Evolutionary conservation across 2,797 vertebrate genomes (phyloP).

Genomic region (Poeciliopsis turneri): DNA sequence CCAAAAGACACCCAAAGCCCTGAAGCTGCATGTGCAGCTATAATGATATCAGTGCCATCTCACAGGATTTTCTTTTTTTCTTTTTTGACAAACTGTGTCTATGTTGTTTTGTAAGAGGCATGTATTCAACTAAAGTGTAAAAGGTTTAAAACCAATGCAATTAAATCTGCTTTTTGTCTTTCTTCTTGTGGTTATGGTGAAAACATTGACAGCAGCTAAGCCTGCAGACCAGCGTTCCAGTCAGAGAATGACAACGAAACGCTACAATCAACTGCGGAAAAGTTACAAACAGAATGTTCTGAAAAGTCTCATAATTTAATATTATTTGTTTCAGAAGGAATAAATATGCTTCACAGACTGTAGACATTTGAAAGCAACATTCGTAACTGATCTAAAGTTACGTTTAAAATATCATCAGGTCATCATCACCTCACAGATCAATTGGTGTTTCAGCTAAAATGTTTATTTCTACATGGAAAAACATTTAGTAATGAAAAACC

Average conservation of each 20-base stretch:
- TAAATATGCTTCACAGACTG: background rate
- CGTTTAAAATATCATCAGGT: background rate
- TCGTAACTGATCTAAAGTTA: background rate
- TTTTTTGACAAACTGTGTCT: slow-evolving; percentile 36
- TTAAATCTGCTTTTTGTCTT: slow-evolving; percentile 63
- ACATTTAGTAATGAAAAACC: background rate
- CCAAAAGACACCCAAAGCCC: slow-evolving; percentile 11
- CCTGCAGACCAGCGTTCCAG: background rate
- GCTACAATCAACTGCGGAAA: background rate
- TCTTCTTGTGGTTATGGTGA: background rate
- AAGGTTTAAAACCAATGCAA: slow-evolving; percentile 47
- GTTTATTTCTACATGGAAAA: background rate
- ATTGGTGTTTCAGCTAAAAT: too few relatives aligned
- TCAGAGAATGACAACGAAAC: background rate
- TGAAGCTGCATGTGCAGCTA: slow-evolving; percentile 23
- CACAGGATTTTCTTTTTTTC: slow-evolving; percentile 15
- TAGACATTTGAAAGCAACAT: background rate
- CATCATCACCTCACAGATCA: background rate
- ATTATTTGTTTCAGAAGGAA: background rate
- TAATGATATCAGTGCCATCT: slow-evolving; percentile 32
- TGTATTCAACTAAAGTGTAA: slow-evolving; percentile 56
- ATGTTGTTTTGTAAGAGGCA: slow-evolving; percentile 63
- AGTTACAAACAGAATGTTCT: background rate
- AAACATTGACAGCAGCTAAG: background rate
- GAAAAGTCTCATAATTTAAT: background rate